These are phyloP conservation scores for rat (Rattus norvegicus) DNA, from an alignment of 2,113 vertebrate species.

Conservation along the genomic window GRCr8 NC_086027.1:74051501-74052000, in stretches of 20 bases:
- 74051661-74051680: not conserved
- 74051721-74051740: not conserved
- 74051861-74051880: not conserved
- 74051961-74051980: not conserved
- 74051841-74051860: not conserved
- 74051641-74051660: not conserved
- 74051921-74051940: not conserved
- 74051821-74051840: too few relatives aligned
- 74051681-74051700: not conserved
- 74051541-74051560: not conserved
- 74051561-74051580: not conserved
- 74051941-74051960: too few relatives aligned
- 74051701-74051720: not conserved
- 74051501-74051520: constrained; percentile 27
- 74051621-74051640: constrained; percentile 11
- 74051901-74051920: not conserved
- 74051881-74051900: not conserved
- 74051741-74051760: not conserved
- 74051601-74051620: not conserved
- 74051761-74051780: constrained; percentile 14
- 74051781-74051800: not conserved
- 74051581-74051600: not conserved
- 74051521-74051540: not conserved
- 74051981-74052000: not conserved
- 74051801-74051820: not conserved